Base-by-base conservation (phyloP, 2,113 vertebrate genomes). In the Platichthys stellatus region DNA sequence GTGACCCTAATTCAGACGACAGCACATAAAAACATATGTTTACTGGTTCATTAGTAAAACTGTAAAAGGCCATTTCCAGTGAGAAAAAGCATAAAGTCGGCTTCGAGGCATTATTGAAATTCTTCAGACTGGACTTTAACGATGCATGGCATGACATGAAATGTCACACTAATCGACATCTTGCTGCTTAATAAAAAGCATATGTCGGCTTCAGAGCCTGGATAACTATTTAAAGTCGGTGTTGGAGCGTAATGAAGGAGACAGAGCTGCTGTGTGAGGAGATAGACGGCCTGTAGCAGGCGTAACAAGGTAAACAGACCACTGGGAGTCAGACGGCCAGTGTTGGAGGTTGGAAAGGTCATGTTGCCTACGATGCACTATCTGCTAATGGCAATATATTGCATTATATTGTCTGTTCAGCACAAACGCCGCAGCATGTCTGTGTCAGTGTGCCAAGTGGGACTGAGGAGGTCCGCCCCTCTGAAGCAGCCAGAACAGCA, bases 381-480 rank as follows among this genome's bases (percentile, higher is more conserved):
- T 90, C 83, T 63, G 78, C 84, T 92, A 92, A 93, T 91, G 90
- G 81, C 85, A 85, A 90, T 90, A 89, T 90, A 89, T 89, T 69
- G 78, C 77, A 40, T 61, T 85, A 89, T 82, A 80, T 72, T 78
- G 92, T 89, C 17, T 11, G 54, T 72, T 92, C 92, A 93, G 92
- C 92, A 90, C 69, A 82, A 89, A 80, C 0, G 61, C 47, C 24
- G 21, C 78, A 70, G 82, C 62, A 5, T 9, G 85, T 89, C 83
- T 76, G 86, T 83, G 84, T 82, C 90, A 76, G 82, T 70, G 82
- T 91, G 88, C 88, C 92, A 92, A 81, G 77, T 83, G 88, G 88
- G 85, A 78, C 82, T 45, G 61, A 80, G 64, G 54, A 76, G 61
- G 49, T 18, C 24, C 4, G 15, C 63, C 40, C 51, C 28, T 61